Evolutionary conservation across 2,888 invertebrate species (phyloP), one percentile per base, ranked within the genome.

Genomic region (Cancer borealis): DNA sequence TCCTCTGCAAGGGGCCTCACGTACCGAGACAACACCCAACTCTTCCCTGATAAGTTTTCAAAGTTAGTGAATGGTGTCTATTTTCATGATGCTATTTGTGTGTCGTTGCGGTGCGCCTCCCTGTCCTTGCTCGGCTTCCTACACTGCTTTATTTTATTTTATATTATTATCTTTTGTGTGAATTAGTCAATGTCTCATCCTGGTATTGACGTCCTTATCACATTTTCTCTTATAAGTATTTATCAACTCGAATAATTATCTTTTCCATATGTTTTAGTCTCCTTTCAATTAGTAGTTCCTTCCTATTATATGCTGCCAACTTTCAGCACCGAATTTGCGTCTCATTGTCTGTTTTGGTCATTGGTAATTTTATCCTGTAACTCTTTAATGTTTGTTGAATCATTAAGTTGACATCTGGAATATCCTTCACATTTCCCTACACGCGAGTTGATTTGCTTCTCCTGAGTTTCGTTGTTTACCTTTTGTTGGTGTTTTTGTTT

Each of bases 21-120:
- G 12, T n/a, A 10, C 10, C 30, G 21, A n/a, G 30, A 12, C 84
- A 17, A 87, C 26, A n/a, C 60, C 12, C 92, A 46, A 26, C 46
- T 88, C 45, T 92, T 92, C 45, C 60, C 92, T 47, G 21, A 88
- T 45, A 92, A 92, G 88, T 84, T 84, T 39, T 30, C 84, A 39
- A n/a, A 84, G 84, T 84, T 30, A 84, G 84, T 84, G 84, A 84
- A 30, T 84, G 39, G 39, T 73, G 6, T n/a, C 73, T 73, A 26
- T 73, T 26, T 73, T 73, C n/a, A 5, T 26, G 8, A 26, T 1
- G 26, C 5, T 73, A 26, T 73, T 21, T 73, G 10, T 60, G 21
- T 21, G 4, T 60, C 60, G 17, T 60, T 3, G 60, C 17, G 21
- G 21, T 60, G 17, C 21, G 5, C 60, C 60, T 21, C 73, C 73